These are phyloP conservation scores for Tiphia femorata DNA, from an alignment of 2,888 invertebrate genomes.

Conservation along the genomic window DNA sequence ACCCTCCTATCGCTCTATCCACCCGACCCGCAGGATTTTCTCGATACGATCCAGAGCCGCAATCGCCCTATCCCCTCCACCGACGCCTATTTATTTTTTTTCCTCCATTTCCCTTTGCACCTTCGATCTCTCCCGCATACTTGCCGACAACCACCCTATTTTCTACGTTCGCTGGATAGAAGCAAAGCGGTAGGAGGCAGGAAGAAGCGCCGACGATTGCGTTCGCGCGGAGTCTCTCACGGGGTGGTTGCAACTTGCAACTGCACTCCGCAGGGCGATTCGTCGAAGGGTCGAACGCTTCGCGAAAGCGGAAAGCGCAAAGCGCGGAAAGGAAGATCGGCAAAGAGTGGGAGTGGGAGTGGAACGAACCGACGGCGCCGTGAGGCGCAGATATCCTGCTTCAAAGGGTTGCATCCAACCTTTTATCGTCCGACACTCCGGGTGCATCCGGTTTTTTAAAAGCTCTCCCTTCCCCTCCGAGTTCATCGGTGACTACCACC, in stretches of 20 bases:
- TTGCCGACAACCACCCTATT: background rate
- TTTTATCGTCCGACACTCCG: slow-evolving; percentile 33
- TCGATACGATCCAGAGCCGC: no score
- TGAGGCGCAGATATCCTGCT: slow-evolving; percentile 32
- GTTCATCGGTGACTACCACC: background rate
- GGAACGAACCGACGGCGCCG: slow-evolving; percentile 4
- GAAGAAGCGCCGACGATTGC: slow-evolving; percentile 5
- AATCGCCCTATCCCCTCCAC: background rate
- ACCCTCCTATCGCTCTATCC: background rate
- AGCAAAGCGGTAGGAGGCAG: no score
- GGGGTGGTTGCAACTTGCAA: background rate
- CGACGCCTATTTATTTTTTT: no score
- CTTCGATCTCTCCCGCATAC: background rate
- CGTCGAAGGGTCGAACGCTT: background rate
- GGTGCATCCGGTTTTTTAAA: slow-evolving; percentile 44
- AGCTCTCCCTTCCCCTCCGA: slow-evolving; percentile 18
- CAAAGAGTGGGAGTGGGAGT: background rate
- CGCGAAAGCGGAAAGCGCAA: background rate
- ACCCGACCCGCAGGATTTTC: background rate
- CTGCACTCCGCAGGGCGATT: background rate
- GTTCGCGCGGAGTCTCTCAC: background rate
- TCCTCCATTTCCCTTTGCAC: background rate
- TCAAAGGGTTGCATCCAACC: slow-evolving; percentile 35
- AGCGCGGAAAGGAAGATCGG: background rate
- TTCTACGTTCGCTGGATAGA: background rate